Evolutionary conservation across 2,888 invertebrate species (phyloP).

Genomic region (Drosophila merina): DNA sequence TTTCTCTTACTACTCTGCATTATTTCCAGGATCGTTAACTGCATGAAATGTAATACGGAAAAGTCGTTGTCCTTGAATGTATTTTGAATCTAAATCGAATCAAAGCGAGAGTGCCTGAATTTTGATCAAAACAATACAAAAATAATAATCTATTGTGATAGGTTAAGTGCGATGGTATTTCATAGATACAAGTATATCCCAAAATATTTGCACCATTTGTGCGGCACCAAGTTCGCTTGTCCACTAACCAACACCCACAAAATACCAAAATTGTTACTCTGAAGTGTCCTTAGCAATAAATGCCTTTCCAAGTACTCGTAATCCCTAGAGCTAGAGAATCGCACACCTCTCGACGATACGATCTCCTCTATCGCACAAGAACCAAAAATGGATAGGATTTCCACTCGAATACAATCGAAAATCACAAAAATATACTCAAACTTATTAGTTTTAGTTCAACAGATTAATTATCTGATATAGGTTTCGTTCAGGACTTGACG

Average conservation of each 20-base stretch:
- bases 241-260: conserved; percentile 4
- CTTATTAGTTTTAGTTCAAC: conserved; percentile 10
- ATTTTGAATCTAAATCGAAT: conserved; percentile 66
- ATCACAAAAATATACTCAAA: conserved; percentile 18
- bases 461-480: conserved; percentile 1
- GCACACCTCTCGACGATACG: conserved; percentile 21
- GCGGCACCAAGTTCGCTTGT: conserved; percentile 19
- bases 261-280: conserved; percentile 56
- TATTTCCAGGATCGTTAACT: conserved; percentile 82
- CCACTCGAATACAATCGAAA: conserved; percentile 15
- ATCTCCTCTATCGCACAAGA: conserved; percentile 24
- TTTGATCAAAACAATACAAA: conserved; percentile 19
- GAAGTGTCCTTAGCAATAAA: conserved; percentile 71
- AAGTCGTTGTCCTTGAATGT: conserved; percentile 80
- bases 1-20: conserved; percentile 48
- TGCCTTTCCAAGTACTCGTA: conserved; percentile 24
- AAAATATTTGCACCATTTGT: conserved; percentile 22
- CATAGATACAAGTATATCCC: conserved; percentile 6
- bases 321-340: not conserved
- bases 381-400: not conserved
- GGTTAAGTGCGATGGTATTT: conserved; percentile 51
- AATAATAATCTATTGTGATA: conserved; percentile 39
- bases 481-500: conserved; percentile 20
- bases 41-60: conserved; percentile 83
- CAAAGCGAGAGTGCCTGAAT: conserved; percentile 59